Evolutionary conservation across 2,888 invertebrate species (phyloP).

Genomic region (Cordilura impudica): DNA sequence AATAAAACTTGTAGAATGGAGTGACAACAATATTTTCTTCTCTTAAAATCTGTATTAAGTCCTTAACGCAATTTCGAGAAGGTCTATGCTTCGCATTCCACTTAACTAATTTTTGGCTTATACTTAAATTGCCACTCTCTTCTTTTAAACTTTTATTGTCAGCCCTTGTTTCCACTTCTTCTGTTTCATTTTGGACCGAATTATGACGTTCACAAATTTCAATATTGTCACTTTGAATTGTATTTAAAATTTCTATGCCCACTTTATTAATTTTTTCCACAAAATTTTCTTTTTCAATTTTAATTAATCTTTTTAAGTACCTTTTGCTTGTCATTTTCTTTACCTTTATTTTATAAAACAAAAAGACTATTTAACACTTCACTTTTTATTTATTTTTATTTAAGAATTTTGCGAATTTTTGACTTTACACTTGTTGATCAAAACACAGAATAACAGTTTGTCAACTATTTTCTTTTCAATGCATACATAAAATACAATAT

Average conservation of each 20-base stretch:
- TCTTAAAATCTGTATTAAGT: constrained; percentile 2
- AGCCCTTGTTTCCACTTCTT: background rate
- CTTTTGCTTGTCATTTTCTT: constrained; percentile 5
- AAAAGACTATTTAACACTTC: constrained; percentile 6
- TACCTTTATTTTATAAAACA: constrained; percentile 20
- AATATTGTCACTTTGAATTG: background rate
- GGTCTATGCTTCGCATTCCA: background rate
- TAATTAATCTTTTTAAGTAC: constrained; percentile 9
- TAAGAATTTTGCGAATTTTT: too few species aligned
- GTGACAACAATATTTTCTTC: constrained; percentile 16
- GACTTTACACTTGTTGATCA: constrained; percentile 24
- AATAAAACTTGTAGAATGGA: constrained; percentile 7
- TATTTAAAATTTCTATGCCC: constrained; percentile 17
- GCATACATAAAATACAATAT: constrained; percentile 1
- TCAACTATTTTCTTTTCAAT: background rate
- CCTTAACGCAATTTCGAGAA: constrained; percentile 7
- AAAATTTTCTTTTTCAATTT: constrained; percentile 18
- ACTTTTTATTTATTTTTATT: too few species aligned
- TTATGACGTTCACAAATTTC: constrained; percentile 11
- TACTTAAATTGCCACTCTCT: too few species aligned
- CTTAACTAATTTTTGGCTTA: too few species aligned
- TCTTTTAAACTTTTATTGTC: too few species aligned
- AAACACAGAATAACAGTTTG: constrained; percentile 17
- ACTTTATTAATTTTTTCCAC: constrained; percentile 2
- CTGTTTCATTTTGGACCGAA: constrained; percentile 24